Evolutionary conservation across 2,113 vertebrate species (phyloP).

Genomic region (Ameiurus melas): DNA sequence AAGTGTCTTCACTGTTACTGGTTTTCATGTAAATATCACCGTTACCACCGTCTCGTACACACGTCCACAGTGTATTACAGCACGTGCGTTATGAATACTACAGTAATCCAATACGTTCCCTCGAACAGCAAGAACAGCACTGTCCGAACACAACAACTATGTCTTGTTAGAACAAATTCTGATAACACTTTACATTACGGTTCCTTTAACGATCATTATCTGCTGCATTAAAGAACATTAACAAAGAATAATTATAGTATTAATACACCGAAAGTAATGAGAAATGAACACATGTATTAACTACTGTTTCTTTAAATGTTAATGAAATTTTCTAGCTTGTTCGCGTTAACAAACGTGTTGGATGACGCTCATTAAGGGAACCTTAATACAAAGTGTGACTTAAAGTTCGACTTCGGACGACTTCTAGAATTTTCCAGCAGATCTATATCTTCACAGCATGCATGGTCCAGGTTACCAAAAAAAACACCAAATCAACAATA

Average conservation of each 20-base stretch:
- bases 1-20: conserved; percentile 48
- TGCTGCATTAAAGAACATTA: not conserved
- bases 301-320: not conserved
- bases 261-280: not conserved
- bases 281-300: not conserved
- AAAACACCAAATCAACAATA: not conserved
- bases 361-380: too few species aligned
- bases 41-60: not conserved
- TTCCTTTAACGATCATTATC: not conserved
- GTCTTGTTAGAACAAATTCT: not conserved
- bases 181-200: not conserved
- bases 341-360: not conserved
- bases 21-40: conserved; percentile 38
- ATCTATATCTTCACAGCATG: not conserved
- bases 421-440: not conserved
- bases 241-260: not conserved
- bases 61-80: not conserved
- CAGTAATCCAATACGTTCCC: not conserved
- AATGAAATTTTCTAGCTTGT: not conserved
- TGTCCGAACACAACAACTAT: not conserved
- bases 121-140: not conserved
- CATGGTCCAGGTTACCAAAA: not conserved
- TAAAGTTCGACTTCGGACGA: not conserved
- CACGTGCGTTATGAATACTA: not conserved
- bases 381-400: not conserved